Evolutionary conservation across 2,797 vertebrate species (phyloP), one percentile per base, ranked within the genome.

Genomic region (Telmatherina bonti): DNA sequence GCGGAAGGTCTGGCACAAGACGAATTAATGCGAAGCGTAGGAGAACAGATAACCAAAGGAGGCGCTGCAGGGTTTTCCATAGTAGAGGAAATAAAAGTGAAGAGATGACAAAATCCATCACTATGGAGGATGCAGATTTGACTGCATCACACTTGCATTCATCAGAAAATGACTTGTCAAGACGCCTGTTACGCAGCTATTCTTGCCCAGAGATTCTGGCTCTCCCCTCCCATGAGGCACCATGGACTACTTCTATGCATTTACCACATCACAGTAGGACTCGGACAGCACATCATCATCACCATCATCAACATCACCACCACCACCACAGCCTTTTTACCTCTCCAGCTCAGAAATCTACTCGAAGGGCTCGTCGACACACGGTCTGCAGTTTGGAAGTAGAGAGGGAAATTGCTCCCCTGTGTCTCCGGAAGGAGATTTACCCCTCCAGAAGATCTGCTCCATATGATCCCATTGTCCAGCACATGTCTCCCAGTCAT

Each of bases 401-500:
- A 70, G 95, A 93, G 85, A 72, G 95, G 49, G 94, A 95, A 86
- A 91, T 95, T 0, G 93, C 93, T 13, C 95, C 95, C 0, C 61
- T 94, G 75, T 97, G 96, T 75, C 93, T 97, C 11, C 95, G 96
- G 36, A 97, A 97, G 86, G 96, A 97, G 85, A 95, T 97, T 80
- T 96, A 96, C 83, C 96, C 96, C 0, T 75, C 91, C 49, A 82
- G 90, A 8, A 85, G 92, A 59, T 82, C 89, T 0, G 24, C 77
- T 13, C 53, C 64, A 0, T 87, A 66, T 0, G 91, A 92, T 69
- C 30, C 61, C 55, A 22, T 78, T 52, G 4, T 68, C 13, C 72
- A 83, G 1, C 78, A 82, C 88, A 70, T 63, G 61, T 85, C 74
- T 29, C 74, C 71, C 0, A 63, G 45, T 67, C 59, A 77, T 1